Base-by-base conservation (phyloP, 1,140 invertebrate species). In the Cyrtorhinus lividipennis region DNA sequence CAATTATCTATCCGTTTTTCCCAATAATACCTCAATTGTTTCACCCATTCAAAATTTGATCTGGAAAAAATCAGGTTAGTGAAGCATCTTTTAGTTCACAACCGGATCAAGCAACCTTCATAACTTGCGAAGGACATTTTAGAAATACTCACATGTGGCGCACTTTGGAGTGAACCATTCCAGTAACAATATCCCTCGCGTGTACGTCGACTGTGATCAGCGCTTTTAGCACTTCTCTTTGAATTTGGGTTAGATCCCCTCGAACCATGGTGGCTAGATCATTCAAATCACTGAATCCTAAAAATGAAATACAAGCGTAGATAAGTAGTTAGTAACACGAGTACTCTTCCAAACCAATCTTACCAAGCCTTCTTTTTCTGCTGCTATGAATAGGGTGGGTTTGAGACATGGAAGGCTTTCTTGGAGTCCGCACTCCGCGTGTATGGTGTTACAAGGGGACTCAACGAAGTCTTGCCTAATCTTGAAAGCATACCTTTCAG, bases 21-120 rank as follows among this genome's bases (percentile, higher is more conserved):
- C 90, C 91, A 95, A 71, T 95, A 95, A 70, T 95, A 95, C 0
- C 93, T 80, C 46, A 96, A 74, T 75, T 92, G 88, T 75, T 90
- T 92, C 2, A 89, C 75, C 93, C 92, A 95, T 61, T 88, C 83
- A 72, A 95, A 95, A 72, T 87, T 86, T 18, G 68, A 73, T 44
- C 65, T 67, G 56, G 22, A 57, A 65, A n/a, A n/a, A n/a, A n/a
- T 18, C 26, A 15, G n/a, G 2, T 48, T 48, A 48, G 13, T 20
- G 2, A 22, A 48, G 23, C 2, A 48, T 2, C 3, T 48, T 22
- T 48, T 48, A 48, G 46, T n/a, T n/a, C n/a, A n/a, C n/a, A n/a
- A n/a, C n/a, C n/a, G n/a, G n/a, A n/a, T n/a, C n/a, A n/a, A n/a
- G n/a, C n/a, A n/a, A n/a, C n/a, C n/a, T n/a, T n/a, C n/a, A n/a